These are phyloP conservation scores for Peromyscus maniculatus DNA, from an alignment of 2,113 vertebrate species.

Conservation along the genomic window DNA sequence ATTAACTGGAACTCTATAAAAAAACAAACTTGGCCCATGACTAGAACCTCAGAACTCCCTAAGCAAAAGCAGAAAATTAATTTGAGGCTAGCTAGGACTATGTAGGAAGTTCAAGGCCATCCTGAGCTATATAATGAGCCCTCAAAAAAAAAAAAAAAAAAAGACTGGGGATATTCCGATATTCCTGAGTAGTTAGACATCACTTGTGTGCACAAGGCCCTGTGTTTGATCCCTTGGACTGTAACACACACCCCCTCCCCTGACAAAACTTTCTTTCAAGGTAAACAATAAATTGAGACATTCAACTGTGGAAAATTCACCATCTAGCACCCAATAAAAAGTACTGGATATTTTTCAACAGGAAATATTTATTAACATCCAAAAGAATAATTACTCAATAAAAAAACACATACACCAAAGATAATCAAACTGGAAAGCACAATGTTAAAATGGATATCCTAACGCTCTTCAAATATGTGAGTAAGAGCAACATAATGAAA, in stretches of 20 bases:
- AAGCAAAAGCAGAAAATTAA: neutral
- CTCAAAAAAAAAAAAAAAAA: neutral
- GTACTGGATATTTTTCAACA: neutral
- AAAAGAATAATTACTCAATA: neutral
- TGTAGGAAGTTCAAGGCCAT: neutral
- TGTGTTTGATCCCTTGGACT: neutral
- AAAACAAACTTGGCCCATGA: neutral
- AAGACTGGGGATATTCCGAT: neutral
- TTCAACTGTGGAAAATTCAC: neutral
- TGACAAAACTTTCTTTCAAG: neutral
- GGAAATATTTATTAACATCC: neutral
- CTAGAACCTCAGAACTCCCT: neutral
- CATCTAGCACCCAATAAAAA: neutral
- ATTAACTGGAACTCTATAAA: neutral
- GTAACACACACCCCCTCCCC: neutral
- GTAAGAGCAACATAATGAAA: neutral
- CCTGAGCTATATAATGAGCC: neutral
- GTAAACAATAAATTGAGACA: neutral
- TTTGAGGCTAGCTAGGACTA: too few relatives aligned
- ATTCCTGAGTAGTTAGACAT: neutral
- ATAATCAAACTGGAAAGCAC: neutral
- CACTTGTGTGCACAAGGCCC: neutral
- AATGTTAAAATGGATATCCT: constrained; percentile 8
- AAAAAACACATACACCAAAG: constrained; percentile 20
- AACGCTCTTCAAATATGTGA: neutral